Base-by-base conservation (phyloP, 2,113 vertebrate species). In the Cyphomyrus plagiostoma region DNA sequence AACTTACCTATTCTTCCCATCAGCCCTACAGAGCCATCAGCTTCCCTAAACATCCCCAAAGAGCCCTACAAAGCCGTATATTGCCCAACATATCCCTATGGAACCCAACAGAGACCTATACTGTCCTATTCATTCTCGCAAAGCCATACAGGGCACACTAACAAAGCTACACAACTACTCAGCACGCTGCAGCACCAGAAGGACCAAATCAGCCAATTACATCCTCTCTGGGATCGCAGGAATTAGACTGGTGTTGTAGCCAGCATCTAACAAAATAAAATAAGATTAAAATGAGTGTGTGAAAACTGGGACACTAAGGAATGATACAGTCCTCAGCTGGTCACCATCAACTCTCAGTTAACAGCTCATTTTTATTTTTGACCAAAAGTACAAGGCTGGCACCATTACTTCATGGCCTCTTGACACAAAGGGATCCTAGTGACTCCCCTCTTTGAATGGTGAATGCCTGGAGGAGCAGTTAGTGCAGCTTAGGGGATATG, bases 141-240 rank as follows among this genome's bases (percentile, higher is more conserved):
- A 23, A 21, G 1, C 53, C 19, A 21, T 58, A 7, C 19, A 58
- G 53, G 7, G 53, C 53, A 52, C 53, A 58, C 6, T 4, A 58
- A 23, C 53, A 6, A 21, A 23, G 21, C 56, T 62, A 62, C 21
- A 62, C 56, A 62, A n/a, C 56, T 62, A 8, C n/a, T n/a, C n/a
- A n/a, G 35, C 35, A 35, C 35, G 35, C 1, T 35, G 35, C 21
- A 93, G 89, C 89, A 83, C 91, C 84, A 90, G 87, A 83, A 89
- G 86, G 66, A 26, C 90, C 70, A 92, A 70, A 91, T 91, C 30
- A 74, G 66, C 66, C 26, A 35, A 35, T 35, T 15, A 26, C 66
- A 74, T 74, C 66, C 66, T 74, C 66, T 30, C 26, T 74, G 26
- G 45, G 30, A 77, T 77, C 70, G 10, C 26, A 39, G 15, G 15